Conservation (phyloP, 2,113 vertebrate species). For the Lasiurus cinereus region DNA sequence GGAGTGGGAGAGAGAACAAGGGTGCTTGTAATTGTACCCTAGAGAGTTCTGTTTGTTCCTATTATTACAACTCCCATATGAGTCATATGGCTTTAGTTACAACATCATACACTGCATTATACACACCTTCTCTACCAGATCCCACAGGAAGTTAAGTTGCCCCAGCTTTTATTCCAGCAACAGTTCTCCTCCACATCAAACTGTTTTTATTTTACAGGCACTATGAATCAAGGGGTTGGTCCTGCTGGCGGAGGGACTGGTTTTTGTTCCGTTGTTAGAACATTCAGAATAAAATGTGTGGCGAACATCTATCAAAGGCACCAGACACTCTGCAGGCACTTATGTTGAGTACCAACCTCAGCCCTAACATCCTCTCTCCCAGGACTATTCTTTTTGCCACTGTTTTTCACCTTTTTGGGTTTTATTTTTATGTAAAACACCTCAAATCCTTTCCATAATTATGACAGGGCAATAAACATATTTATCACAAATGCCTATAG, state of each 20-base stretch:
- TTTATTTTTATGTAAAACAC: neutral
- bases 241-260: neutral
- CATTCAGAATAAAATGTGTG: neutral
- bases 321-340: neutral
- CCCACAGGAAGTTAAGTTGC: neutral
- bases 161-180: neutral
- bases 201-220: neutral
- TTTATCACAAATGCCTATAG: neutral
- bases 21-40: neutral
- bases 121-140: neutral
- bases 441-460: constrained; percentile 16
- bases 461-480: neutral
- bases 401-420: neutral
- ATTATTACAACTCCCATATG: neutral
- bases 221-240: neutral
- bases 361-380: neutral
- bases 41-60: rapidly evolving
- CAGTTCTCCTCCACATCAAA: neutral
- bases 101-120: neutral
- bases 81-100: neutral
- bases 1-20: neutral
- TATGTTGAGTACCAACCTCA: neutral
- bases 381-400: neutral
- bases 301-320: neutral
- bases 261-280: neutral